Evolutionary conservation across 2,113 vertebrate genomes (phyloP).

Genomic region (Todiramphus saurophagus): DNA sequence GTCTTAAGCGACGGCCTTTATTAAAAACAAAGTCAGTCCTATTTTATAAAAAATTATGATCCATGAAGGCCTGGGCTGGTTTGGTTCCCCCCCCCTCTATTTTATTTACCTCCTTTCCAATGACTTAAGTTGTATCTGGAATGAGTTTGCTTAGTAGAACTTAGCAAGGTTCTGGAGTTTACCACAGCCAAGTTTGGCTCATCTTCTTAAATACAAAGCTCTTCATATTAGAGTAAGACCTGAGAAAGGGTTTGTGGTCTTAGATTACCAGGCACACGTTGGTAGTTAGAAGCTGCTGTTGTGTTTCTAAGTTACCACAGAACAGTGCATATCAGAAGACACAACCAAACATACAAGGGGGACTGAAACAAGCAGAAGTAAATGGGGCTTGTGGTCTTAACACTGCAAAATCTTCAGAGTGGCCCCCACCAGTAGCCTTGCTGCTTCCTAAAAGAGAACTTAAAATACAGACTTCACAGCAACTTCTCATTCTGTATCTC

Average conservation of each 20-base stretch:
- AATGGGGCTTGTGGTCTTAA: neutral
- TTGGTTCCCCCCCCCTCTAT: no score
- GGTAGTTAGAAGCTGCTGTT: neutral
- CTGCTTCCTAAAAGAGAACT: neutral
- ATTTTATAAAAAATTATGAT: neutral
- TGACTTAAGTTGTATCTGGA: neutral
- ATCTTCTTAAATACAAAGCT: neutral
- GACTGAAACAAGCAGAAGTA: neutral
- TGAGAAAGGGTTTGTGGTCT: neutral
- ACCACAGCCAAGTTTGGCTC: neutral
- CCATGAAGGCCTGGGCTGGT: neutral
- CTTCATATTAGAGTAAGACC: neutral
- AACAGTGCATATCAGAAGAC: neutral
- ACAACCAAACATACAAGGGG: neutral
- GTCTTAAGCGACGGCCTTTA: neutral
- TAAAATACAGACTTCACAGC: neutral
- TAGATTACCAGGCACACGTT: fast-evolving
- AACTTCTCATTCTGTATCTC: neutral
- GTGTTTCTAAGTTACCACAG: fast-evolving
- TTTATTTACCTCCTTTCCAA: neutral
- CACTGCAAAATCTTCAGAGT: neutral
- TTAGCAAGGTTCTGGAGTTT: neutral
- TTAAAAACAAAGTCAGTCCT: neutral
- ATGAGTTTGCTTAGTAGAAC: neutral
- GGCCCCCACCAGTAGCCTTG: fast-evolving